phyloP scores from a whole-genome alignment of 2,113 vertebrate species.

The Scortum barcoo region DNA sequence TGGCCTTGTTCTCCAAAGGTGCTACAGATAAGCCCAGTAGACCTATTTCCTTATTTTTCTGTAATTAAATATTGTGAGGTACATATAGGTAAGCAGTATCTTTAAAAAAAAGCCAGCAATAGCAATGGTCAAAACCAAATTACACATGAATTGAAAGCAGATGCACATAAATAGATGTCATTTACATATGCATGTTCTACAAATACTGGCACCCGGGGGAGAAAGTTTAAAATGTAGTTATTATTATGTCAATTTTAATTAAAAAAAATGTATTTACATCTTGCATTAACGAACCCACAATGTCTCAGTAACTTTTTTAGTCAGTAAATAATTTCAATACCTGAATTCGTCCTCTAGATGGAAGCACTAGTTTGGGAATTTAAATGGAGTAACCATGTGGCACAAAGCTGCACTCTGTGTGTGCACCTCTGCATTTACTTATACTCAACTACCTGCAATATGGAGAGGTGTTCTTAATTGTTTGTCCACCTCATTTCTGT shows the following conservation, averaged over 20 bases:
- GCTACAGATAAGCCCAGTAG: neutral
- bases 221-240: no score
- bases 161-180: no score
- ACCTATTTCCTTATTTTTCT: neutral
- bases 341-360: constrained; percentile 49
- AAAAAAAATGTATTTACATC: no score
- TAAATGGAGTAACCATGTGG: no score
- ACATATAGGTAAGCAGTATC: no score
- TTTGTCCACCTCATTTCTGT: neutral
- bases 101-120: neutral
- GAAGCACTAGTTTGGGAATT: constrained; percentile 28
- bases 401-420: neutral
- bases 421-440: neutral
- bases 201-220: no score
- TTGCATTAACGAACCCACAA: neutral
- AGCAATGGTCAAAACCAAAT: neutral
- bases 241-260: no score
- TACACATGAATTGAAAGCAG: no score
- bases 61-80: neutral
- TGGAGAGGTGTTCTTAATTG: neutral
- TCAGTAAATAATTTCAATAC: neutral
- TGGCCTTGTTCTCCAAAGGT: neutral
- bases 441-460: neutral
- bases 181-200: no score
- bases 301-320: neutral